Conservation (phyloP, 92 coral and sea anemone species). For the Palythoa grandis region DNA sequence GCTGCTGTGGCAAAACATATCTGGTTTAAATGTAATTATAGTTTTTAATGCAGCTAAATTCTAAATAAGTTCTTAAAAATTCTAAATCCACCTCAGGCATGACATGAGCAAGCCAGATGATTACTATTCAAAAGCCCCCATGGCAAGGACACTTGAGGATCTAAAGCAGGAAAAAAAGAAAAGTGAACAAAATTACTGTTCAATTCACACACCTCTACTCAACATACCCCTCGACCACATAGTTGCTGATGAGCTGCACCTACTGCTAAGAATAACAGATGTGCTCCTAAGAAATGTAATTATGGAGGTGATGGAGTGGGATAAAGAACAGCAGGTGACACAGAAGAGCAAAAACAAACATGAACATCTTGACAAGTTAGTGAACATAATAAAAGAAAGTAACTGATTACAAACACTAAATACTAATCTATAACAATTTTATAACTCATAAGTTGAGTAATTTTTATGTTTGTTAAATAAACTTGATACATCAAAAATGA, state of each 20-base stretch:
- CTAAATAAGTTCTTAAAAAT: neutral
- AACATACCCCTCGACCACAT: slow-evolving; percentile 26
- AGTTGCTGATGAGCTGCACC: slow-evolving; percentile 56
- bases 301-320: slow-evolving; percentile 53
- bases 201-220: neutral
- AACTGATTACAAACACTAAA: neutral
- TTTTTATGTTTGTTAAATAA: neutral
- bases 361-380: neutral
- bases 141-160: neutral
- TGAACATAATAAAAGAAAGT: neutral
- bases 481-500: neutral
- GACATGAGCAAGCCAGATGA: neutral
- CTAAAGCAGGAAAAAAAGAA: neutral
- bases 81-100: neutral
- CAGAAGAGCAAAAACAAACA: neutral
- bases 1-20: neutral
- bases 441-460: neutral
- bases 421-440: neutral
- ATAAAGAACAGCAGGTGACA: neutral
- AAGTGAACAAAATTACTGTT: neutral
- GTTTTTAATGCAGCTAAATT: neutral
- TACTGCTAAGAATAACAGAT: slow-evolving; percentile 31
- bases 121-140: neutral
- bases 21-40: neutral
- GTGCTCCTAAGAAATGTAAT: slow-evolving; percentile 26